Percentiles rank a stretch among this genome's conserved stretches.
These are phyloP conservation scores for Heliopora coerulea DNA, from an alignment of 92 coral and sea anemone species.

Conservation along the genomic window DNA sequence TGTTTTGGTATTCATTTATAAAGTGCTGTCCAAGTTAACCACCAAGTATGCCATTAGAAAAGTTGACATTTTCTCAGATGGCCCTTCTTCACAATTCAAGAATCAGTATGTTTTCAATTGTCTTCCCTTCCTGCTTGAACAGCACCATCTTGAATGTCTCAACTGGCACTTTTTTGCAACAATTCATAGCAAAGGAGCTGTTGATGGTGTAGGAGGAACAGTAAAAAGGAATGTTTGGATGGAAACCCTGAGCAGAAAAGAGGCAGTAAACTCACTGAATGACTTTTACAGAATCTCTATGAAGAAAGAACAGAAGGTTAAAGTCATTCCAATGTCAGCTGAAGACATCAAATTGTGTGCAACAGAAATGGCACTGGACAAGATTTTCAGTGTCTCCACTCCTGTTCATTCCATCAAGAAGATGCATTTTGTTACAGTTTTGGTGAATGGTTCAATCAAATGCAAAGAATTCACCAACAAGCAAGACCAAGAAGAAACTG, in stretches of 20 bases:
- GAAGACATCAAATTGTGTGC: too few relatives aligned
- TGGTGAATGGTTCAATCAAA: constrained; percentile 39
- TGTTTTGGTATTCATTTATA: constrained; percentile 52
- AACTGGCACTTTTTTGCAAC: too few relatives aligned
- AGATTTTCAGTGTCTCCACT: constrained; percentile 48
- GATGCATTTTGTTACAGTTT: constrained; percentile 43
- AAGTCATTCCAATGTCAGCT: too few relatives aligned
- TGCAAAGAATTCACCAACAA: constrained; percentile 47
- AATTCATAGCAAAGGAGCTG: too few relatives aligned
- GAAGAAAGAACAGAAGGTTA: constrained; percentile 34
- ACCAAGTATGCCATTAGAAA: background rate
- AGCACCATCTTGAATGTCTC: too few relatives aligned
- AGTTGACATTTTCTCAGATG: too few relatives aligned
- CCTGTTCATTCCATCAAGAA: constrained; percentile 52
- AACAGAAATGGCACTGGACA: too few relatives aligned
- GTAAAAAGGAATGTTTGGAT: constrained; percentile 57
- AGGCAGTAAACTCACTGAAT: constrained; percentile 46
- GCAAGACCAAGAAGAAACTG: constrained; percentile 20
- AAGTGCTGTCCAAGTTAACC: constrained; percentile 37
- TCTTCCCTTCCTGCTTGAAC: constrained; percentile 42
- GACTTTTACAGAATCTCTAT: constrained; percentile 43
- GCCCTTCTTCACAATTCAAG: constrained; percentile 49
- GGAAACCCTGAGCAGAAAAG: constrained; percentile 53
- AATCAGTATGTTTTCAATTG: constrained; percentile 58
- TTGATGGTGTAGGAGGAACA: constrained; percentile 50